Conservation (phyloP, 2,797 vertebrate genomes). For the Galago senegalensis region DNA sequence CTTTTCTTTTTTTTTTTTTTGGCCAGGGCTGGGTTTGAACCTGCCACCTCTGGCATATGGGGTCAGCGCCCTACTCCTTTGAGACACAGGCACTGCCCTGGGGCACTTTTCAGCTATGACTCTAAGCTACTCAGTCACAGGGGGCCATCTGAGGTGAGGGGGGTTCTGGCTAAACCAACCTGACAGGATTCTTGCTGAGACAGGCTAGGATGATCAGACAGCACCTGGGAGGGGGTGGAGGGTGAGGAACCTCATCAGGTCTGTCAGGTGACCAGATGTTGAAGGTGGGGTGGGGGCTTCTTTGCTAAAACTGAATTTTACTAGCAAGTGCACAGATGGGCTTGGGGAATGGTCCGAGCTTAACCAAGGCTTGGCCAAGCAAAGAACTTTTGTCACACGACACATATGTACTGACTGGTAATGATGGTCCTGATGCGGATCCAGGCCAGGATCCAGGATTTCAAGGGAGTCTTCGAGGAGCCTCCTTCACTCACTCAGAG, state of each 20-base stretch:
- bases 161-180: background rate
- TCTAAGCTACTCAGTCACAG: background rate
- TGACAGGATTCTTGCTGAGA: background rate
- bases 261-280: background rate
- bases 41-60: no score
- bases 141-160: background rate
- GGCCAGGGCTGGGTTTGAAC: no score
- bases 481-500: accelerated
- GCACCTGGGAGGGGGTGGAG: background rate
- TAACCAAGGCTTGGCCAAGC: background rate
- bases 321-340: background rate
- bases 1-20: no score
- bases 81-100: no score
- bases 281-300: background rate
- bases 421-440: accelerated
- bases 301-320: background rate
- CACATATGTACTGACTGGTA: no score
- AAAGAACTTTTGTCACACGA: background rate
- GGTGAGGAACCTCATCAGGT: background rate
- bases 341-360: background rate
- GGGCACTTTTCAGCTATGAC: background rate
- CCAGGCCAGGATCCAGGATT: background rate
- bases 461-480: background rate
- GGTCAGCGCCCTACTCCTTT: no score
- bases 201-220: background rate